Percentiles rank a stretch among this genome's conserved stretches.
Conservation (phyloP, 2,888 invertebrate genomes). For the Archips crataeganus region DNA sequence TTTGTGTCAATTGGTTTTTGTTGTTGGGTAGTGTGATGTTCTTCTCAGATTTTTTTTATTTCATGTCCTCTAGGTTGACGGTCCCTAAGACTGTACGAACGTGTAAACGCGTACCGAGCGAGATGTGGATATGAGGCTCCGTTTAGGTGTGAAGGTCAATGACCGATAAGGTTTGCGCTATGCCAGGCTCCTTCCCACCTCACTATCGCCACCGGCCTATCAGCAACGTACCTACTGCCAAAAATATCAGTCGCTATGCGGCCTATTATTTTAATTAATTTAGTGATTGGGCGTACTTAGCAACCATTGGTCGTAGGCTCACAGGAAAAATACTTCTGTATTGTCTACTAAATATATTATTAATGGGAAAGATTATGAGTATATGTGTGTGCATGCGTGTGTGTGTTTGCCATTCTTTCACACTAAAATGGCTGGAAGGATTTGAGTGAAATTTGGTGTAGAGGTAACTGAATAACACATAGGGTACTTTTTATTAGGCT, state of each 20-base stretch:
- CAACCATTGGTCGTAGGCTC: background rate
- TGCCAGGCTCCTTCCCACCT: conserved; percentile 69
- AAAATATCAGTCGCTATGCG: conserved; percentile 40
- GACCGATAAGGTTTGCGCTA: conserved; percentile 82
- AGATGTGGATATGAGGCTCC: conserved; percentile 83
- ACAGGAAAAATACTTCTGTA: background rate
- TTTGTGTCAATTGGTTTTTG: background rate
- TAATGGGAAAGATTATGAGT: no score
- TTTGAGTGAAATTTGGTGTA: no score
- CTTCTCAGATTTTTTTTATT: background rate
- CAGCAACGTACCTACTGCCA: conserved; percentile 50
- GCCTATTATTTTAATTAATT: conserved; percentile 20
- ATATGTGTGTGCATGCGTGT: no score
- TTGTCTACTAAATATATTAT: background rate
- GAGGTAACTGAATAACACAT: no score
- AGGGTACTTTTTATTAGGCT: no score
- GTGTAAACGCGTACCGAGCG: conserved; percentile 64
- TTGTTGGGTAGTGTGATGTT: background rate
- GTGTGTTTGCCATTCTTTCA: no score
- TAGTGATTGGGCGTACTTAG: background rate
- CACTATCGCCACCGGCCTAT: conserved; percentile 65
- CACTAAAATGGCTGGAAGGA: no score
- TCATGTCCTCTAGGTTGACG: conserved; percentile 48
- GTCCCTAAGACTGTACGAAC: conserved; percentile 64
- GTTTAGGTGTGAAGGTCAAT: conserved; percentile 84